Conservation (phyloP, 1,140 invertebrate genomes). For the Bombus polaris region DNA sequence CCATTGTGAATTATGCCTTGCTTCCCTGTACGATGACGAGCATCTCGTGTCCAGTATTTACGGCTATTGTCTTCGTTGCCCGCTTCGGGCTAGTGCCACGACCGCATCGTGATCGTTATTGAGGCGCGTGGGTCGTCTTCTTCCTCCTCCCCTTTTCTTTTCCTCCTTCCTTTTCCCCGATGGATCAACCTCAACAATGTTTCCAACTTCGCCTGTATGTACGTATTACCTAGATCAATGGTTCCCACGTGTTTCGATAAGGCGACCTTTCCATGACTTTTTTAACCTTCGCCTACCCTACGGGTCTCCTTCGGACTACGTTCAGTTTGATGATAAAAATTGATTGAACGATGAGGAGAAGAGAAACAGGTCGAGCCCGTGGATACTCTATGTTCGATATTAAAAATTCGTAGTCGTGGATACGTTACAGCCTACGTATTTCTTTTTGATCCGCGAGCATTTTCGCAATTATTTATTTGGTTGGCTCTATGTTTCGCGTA, state of each 20-base stretch:
- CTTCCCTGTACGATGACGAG: constrained; percentile 70
- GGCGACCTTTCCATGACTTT: constrained; percentile 26
- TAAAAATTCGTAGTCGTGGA: not conserved
- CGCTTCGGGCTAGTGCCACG: constrained; percentile 60
- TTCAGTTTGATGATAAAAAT: constrained; percentile 13
- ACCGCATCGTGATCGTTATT: constrained; percentile 69
- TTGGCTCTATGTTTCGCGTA: not conserved
- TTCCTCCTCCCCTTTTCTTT: constrained; percentile 35
- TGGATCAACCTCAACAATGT: constrained; percentile 11
- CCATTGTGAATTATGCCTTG: constrained; percentile 70
- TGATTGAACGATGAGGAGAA: not conserved
- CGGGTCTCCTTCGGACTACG: not conserved
- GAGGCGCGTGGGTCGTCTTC: constrained; percentile 68
- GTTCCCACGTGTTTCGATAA: constrained; percentile 50
- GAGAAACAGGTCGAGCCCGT: not conserved
- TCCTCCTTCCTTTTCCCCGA: not conserved
- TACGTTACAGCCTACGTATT: not conserved
- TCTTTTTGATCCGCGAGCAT: not conserved
- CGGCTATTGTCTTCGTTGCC: constrained; percentile 65
- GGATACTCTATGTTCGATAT: not conserved
- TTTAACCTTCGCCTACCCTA: constrained; percentile 2
- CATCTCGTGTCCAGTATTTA: constrained; percentile 70
- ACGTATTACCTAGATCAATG: constrained; percentile 51
- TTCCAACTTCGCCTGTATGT: constrained; percentile 39
- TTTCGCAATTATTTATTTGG: not conserved